Evolutionary conservation across 2,113 vertebrate species (phyloP).

Genomic region (Petrocephalus microphthalmus): DNA sequence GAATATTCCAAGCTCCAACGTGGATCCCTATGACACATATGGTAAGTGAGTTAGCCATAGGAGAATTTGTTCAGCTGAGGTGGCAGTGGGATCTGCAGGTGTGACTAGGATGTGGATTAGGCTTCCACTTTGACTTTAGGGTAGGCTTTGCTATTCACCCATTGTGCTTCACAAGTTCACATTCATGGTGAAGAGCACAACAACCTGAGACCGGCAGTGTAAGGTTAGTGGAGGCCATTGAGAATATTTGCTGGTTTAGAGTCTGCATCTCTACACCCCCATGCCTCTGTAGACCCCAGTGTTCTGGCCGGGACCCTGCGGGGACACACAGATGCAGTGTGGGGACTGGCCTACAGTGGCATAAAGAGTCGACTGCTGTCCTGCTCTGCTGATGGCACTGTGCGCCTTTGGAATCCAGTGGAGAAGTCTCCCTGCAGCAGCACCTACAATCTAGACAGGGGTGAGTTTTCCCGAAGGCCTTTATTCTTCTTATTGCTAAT

Average conservation of each 20-base stretch:
- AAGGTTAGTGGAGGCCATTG: neutral
- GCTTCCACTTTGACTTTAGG: neutral
- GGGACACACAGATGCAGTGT: conserved; percentile 88
- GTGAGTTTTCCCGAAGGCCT: conserved; percentile 47
- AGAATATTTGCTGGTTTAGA: neutral
- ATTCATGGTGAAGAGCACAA: too few relatives aligned
- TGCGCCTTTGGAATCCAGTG: conserved; percentile 89
- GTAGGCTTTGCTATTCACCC: neutral
- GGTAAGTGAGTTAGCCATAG: conserved; percentile 55
- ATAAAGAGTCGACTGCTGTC: conserved; percentile 93
- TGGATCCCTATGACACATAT: conserved; percentile 95
- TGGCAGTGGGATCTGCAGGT: neutral
- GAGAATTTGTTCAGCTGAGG: neutral
- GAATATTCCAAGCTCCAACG: conserved; percentile 92
- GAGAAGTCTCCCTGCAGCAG: conserved; percentile 86
- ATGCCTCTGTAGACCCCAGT: conserved; percentile 74
- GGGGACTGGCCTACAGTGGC: conserved; percentile 89
- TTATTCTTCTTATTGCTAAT: neutral
- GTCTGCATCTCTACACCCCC: neutral
- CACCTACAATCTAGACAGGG: conserved; percentile 82
- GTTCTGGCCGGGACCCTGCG: conserved; percentile 84
- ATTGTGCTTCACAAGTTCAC: neutral
- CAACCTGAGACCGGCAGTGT: neutral
- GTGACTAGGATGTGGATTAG: neutral
- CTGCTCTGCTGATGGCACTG: conserved; percentile 91